Percentiles rank a stretch among this genome's conserved stretches.
These are phyloP conservation scores for Diogma glabrata DNA, from an alignment of 2,888 invertebrate genomes.

Conservation along the genomic window DNA sequence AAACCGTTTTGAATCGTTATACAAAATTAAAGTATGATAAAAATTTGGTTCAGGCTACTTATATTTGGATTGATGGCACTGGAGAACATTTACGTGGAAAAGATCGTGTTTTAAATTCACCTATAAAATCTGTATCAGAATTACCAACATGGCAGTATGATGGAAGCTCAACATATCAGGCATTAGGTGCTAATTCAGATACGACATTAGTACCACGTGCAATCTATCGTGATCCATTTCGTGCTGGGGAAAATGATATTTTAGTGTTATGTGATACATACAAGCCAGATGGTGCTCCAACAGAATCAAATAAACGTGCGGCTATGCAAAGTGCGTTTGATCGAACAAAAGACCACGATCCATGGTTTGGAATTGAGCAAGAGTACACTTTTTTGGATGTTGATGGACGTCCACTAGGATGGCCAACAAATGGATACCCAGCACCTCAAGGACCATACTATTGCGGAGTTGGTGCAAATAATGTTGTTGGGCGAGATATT, in stretches of 20 bases:
- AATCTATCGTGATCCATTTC: conserved; percentile 70
- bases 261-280: conserved; percentile 70
- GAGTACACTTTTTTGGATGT: conserved; percentile 44
- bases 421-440: conserved; percentile 59
- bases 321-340: conserved; percentile 41
- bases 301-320: conserved; percentile 40
- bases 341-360: conserved; percentile 48
- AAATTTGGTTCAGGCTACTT: conserved; percentile 45
- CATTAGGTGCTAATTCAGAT: conserved; percentile 54
- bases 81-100: conserved; percentile 58
- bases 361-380: conserved; percentile 67
- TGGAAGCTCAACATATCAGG: conserved; percentile 60
- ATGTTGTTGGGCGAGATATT: conserved; percentile 66
- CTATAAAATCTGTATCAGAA: conserved; percentile 48
- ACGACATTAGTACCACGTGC: conserved; percentile 64
- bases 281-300: conserved; percentile 40
- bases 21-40: conserved; percentile 51
- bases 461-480: conserved; percentile 69
- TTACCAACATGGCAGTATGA: conserved; percentile 67
- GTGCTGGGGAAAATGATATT: conserved; percentile 54
- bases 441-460: conserved; percentile 69
- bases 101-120: conserved; percentile 53
- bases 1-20: conserved; percentile 57
- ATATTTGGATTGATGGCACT: conserved; percentile 68
- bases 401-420: conserved; percentile 55